Evolutionary conservation across 2,888 invertebrate species (phyloP).

Genomic region (Odontocolon sp.): DNA sequence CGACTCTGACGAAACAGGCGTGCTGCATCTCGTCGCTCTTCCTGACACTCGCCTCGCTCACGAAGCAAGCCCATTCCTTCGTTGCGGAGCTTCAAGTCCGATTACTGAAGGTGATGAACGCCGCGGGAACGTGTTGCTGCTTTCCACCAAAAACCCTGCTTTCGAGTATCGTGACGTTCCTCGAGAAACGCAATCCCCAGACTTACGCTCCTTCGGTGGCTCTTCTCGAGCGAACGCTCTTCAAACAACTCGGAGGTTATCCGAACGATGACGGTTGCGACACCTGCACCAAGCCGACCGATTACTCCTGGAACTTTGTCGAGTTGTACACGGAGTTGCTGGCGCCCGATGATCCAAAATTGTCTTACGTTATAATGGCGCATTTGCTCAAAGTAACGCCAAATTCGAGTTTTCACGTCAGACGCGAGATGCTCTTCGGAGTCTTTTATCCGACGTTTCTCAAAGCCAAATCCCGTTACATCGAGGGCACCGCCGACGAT

Average conservation of each 20-base stretch:
- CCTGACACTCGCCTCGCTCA: slow-evolving; percentile 82
- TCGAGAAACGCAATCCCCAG: slow-evolving; percentile 73
- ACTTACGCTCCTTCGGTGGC: slow-evolving; percentile 80
- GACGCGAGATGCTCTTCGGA: slow-evolving; percentile 83
- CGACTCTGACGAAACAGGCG: slow-evolving; percentile 76
- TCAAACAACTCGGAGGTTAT: slow-evolving; percentile 83
- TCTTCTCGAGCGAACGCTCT: slow-evolving; percentile 84
- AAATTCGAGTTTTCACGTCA: slow-evolving; percentile 82
- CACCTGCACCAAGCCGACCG: slow-evolving; percentile 69
- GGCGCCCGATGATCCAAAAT: slow-evolving; percentile 82
- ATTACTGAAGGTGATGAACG: slow-evolving; percentile 83
- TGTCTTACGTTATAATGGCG: slow-evolving; percentile 83
- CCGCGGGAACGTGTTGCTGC: slow-evolving; percentile 85
- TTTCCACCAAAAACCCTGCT: slow-evolving; percentile 83
- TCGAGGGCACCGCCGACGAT: slow-evolving; percentile 78
- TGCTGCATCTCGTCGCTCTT: slow-evolving; percentile 84
- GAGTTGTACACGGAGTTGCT: slow-evolving; percentile 84
- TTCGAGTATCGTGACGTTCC: slow-evolving; percentile 82
- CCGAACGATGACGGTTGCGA: slow-evolving; percentile 77
- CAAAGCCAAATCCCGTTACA: slow-evolving; percentile 82
- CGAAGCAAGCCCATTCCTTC: slow-evolving; percentile 81
- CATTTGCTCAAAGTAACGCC: slow-evolving; percentile 84
- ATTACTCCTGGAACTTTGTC: slow-evolving; percentile 83
- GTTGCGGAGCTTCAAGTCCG: slow-evolving; percentile 80
- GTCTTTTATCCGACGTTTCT: slow-evolving; percentile 85